A percentile compares a stretch with the other conserved stretches of the same genome.
Conservation (phyloP, 2,888 invertebrate species). For the Andrena bucephala region DNA sequence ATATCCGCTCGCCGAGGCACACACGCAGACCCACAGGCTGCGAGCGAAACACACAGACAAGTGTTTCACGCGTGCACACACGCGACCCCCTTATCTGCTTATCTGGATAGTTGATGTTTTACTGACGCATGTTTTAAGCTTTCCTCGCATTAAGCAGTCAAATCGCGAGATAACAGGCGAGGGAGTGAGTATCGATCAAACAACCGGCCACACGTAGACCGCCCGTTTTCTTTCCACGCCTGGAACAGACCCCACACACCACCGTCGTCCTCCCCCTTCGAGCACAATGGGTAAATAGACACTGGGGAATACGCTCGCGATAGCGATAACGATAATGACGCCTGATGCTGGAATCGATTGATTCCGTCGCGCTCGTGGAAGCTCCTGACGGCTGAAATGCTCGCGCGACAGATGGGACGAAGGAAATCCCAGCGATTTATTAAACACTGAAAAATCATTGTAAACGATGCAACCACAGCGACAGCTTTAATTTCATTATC, state of each 20-base stretch:
- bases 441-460: too few species aligned
- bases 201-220: slow-evolving; percentile 42
- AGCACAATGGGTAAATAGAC: slow-evolving; percentile 38
- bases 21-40: not conserved
- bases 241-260: not conserved
- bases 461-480: too few species aligned
- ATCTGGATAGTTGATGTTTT: slow-evolving; percentile 71
- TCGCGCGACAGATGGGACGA: not conserved
- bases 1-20: slow-evolving; percentile 39
- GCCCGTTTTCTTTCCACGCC: slow-evolving; percentile 15
- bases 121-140: slow-evolving; percentile 72
- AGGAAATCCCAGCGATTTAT: not conserved
- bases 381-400: slow-evolving; percentile 11
- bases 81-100: slow-evolving; percentile 65
- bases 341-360: slow-evolving; percentile 23
- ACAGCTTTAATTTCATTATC: too few species aligned
- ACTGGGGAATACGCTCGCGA: slow-evolving; percentile 43
- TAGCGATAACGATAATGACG: slow-evolving; percentile 46
- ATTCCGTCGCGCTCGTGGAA: slow-evolving; percentile 11
- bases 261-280: not conserved
- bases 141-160: slow-evolving; percentile 68
- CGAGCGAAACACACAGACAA: slow-evolving; percentile 21
- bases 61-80: slow-evolving; percentile 24
- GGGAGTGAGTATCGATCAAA: slow-evolving; percentile 67
- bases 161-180: slow-evolving; percentile 63